Evolutionary conservation across 2,113 vertebrate genomes (phyloP).

Genomic region (Bostrychus sinensis): DNA sequence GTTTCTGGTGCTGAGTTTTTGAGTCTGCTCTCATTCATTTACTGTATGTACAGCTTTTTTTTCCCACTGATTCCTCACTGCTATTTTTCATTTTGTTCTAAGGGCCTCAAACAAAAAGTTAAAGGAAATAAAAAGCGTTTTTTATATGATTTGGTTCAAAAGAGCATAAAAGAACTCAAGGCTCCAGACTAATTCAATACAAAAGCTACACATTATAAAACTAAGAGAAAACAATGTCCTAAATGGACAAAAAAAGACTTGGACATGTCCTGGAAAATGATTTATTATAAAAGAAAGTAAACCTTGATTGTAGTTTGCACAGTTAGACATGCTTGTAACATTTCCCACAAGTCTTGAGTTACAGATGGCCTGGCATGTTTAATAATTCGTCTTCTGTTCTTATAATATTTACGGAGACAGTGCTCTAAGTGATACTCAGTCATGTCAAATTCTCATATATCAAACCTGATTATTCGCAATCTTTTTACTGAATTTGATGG

Average conservation of each 20-base stretch:
- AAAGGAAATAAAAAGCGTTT: too few species aligned
- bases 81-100: too few species aligned
- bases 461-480: neutral
- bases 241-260: neutral
- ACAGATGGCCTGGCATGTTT: neutral
- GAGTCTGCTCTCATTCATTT: too few species aligned
- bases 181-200: too few species aligned
- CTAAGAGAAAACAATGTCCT: neutral
- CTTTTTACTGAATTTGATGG: neutral
- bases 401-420: neutral
- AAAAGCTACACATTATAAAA: too few species aligned
- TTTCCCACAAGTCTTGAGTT: neutral
- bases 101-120: too few species aligned
- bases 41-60: too few species aligned
- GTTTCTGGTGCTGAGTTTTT: too few species aligned
- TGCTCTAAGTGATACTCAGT: neutral
- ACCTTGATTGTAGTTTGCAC: neutral
- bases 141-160: too few species aligned
- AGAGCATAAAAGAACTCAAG: too few species aligned
- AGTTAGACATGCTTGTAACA: neutral
- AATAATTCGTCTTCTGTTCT: neutral
- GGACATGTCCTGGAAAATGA: neutral
- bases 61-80: too few species aligned
- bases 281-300: neutral
- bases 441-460: neutral